Evolutionary conservation across 2,113 vertebrate species (phyloP), one percentile per base, ranked within the genome.

Genomic region (Oreochromis tanganicae): DNA sequence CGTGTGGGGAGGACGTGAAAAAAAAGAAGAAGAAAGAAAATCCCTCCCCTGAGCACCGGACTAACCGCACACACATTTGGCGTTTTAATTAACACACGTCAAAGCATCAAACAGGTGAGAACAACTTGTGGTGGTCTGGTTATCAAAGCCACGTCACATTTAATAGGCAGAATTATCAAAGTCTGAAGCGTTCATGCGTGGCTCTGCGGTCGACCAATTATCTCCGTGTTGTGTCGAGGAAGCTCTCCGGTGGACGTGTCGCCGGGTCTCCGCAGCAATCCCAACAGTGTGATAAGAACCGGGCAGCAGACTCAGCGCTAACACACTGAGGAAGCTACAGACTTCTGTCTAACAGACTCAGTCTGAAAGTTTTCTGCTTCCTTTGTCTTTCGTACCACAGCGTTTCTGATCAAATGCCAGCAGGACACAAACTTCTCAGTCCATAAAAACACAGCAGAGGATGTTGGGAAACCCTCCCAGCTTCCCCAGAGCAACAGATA

Each of bases 61-160:
- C 71, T 3, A 19, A 1, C 0, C 24, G 0, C 71, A 0, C 17
- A 0, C 46, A 78, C 3, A 48, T 46, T 0, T 78, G 46, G 16
- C 6, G 6, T 78, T 78, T 50, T 78, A 78, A 78, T 78, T 78
- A 78, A 78, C 16, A 32, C 3, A 2, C 16, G 14, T 50, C 43
- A 0, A 78, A 19, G 43, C 8, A 19, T 2, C 73, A 32, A 78
- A 78, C 14, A 32, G 27, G 71, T 50, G 73, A 50, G 46, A 78
- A 52, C 29, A 50, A n/a, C 24, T 50, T 13, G 46, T 1, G 68
- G 5, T 27, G 5, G 68, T 27, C 14, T 73, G 41, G 2, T 48
- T 48, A 75, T 78, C 73, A 78, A 78, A 78, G 71, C 2, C 43
- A 7, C 34, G 19, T 66, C 61, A 66, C 6, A 1, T 32, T 50